Evolutionary conservation across 2,888 invertebrate genomes (phyloP).

Genomic region (Platycnemis pennipes): DNA sequence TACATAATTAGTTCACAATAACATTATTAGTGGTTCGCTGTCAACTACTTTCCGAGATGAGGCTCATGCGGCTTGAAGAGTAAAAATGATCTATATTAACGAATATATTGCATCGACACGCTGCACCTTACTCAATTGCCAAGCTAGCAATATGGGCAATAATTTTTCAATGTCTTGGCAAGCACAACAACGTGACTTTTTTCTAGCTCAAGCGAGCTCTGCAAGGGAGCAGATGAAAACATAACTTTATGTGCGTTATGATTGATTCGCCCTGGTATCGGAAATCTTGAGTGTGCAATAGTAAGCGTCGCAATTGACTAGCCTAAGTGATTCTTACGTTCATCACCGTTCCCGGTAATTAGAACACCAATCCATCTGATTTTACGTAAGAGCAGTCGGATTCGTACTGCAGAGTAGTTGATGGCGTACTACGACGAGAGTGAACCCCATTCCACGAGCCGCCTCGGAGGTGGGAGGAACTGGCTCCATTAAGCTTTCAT

Average conservation of each 20-base stretch:
- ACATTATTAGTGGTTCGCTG: neutral
- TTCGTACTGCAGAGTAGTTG: neutral
- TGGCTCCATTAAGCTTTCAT: neutral
- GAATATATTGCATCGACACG: neutral
- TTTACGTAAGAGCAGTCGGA: neutral
- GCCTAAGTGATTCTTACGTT: neutral
- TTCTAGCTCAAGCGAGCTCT: neutral
- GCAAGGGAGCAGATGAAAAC: neutral
- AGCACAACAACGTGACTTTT: too few relatives aligned
- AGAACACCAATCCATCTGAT: neutral
- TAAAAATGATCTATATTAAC: neutral
- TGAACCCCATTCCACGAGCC: neutral
- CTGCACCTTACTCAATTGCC: neutral
- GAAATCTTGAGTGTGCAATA: neutral
- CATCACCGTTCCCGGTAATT: neutral
- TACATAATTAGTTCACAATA: neutral
- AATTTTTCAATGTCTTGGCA: neutral
- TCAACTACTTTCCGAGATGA: neutral
- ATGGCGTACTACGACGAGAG: neutral
- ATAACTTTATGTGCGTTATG: neutral
- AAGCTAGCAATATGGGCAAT: neutral
- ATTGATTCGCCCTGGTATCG: neutral
- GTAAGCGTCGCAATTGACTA: neutral
- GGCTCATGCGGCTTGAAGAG: neutral
- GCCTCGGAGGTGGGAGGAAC: neutral